These are phyloP conservation scores for Dryobates pubescens DNA, from an alignment of 2,797 vertebrate genomes.

Conservation along the genomic window DNA sequence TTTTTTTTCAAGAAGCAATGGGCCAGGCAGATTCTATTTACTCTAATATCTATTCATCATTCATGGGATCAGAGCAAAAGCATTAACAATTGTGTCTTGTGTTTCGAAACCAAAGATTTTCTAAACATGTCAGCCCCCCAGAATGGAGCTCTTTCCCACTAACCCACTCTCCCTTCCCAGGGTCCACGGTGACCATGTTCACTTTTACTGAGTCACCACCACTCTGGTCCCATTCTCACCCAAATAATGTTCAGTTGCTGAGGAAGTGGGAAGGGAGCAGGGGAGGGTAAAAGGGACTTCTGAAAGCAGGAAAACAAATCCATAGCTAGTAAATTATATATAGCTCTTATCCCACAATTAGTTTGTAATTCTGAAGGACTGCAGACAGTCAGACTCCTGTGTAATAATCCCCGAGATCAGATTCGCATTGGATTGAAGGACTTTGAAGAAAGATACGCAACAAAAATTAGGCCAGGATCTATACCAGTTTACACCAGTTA, in stretches of 20 bases:
- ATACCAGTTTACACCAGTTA: slow-evolving; percentile 39
- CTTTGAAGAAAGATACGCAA: slow-evolving; percentile 60
- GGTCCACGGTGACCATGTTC: neutral
- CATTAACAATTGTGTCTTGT: neutral
- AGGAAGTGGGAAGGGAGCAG: neutral
- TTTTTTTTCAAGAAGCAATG: neutral
- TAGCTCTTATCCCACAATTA: slow-evolving; percentile 64
- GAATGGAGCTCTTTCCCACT: neutral
- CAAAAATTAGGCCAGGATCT: slow-evolving; percentile 38
- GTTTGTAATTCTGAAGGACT: slow-evolving; percentile 70
- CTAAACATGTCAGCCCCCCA: neutral
- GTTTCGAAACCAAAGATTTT: neutral
- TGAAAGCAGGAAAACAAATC: slow-evolving; percentile 71
- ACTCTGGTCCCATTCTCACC: neutral
- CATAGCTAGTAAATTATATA: slow-evolving; percentile 70
- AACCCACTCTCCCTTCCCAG: neutral
- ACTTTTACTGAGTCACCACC: neutral
- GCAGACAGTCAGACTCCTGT: slow-evolving; percentile 68
- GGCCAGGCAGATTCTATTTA: neutral
- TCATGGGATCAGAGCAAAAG: neutral
- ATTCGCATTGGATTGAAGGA: slow-evolving; percentile 71
- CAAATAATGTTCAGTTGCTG: neutral
- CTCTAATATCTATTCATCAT: neutral
- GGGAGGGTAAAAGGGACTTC: neutral
- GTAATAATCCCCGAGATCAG: slow-evolving; percentile 64